Conservation (phyloP, 1,140 invertebrate species). For the Conopomorpha cramerella region DNA sequence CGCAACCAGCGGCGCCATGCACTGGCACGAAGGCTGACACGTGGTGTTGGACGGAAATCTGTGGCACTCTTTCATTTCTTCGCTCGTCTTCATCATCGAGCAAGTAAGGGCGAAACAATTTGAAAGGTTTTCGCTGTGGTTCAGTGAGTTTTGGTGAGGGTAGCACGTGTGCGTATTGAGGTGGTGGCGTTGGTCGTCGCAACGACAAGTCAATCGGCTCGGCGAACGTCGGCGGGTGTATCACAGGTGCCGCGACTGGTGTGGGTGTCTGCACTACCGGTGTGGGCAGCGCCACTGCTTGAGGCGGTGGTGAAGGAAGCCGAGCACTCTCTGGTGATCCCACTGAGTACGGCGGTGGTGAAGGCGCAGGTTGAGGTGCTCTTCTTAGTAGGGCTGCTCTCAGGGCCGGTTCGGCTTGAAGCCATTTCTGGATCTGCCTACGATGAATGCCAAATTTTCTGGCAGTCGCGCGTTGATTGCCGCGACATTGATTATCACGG, state of each 20-base stretch:
- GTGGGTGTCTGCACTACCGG: slow-evolving; percentile 25
- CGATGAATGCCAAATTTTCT: slow-evolving; percentile 86
- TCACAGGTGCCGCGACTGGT: slow-evolving; percentile 21
- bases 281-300: slow-evolving; percentile 52
- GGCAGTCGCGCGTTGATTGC: slow-evolving; percentile 83
- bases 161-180: slow-evolving; percentile 12
- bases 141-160: slow-evolving; percentile 9
- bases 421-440: slow-evolving; percentile 86
- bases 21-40: slow-evolving; percentile 44
- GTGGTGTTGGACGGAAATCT: slow-evolving; percentile 21
- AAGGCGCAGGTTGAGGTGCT: slow-evolving; percentile 38
- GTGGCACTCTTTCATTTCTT: slow-evolving; percentile 31
- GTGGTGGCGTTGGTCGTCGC: slow-evolving; percentile 34
- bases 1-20: slow-evolving; percentile 33
- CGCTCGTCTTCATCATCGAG: slow-evolving; percentile 32
- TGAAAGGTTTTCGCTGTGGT: slow-evolving; percentile 51
- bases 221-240: slow-evolving; percentile 19
- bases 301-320: slow-evolving; percentile 36
- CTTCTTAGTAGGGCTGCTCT: slow-evolving; percentile 67
- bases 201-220: slow-evolving; percentile 62
- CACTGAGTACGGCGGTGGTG: slow-evolving; percentile 35
- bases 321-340: slow-evolving; percentile 45
- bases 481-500: slow-evolving; percentile 80
- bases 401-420: slow-evolving; percentile 78
- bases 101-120: slow-evolving; percentile 68